Base-by-base conservation (phyloP, 2,888 invertebrate genomes). In the Julus scanicus region DNA sequence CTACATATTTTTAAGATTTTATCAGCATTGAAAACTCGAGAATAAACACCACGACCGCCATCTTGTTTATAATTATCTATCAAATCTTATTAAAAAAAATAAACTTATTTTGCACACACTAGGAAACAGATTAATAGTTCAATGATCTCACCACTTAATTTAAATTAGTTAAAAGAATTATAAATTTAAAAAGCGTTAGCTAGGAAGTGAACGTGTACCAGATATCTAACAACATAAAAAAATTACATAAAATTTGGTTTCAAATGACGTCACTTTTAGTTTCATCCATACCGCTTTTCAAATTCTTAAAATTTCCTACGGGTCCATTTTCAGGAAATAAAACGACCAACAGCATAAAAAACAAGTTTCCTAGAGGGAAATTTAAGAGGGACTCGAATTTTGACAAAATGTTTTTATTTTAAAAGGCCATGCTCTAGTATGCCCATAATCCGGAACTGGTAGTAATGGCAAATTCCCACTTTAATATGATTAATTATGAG, bases 111-210 rank as follows among this genome's bases (percentile, higher is more conserved):
- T n/a, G 63, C 17, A 63, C 63, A n/a, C n/a, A 63, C 17, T 17
- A 53, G 53, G n/a, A 63, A 63, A 63, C 63, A 71, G 20, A 71
- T 71, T 20, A 80, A 80, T 37, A 80, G 80, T 80, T 20, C 80
- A 80, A 9, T 37, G 80, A 80, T 11, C 37, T 20, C 37, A 37
- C 13, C 29, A 20, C 29, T 37, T 37, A 20, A 80, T 80, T 80
- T 37, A 8, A 1, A 80, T 80, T 80, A 80, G 37, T 80, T 71
- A 29, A 29, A 1, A 29, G 71, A 5, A 1, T 37, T 80, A 13
- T 37, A 80, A 37, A 37, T 80, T 71, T 80, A 13, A 37, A 37
- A 44, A 37, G 29, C 80, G 11, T 11, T 3, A 20, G 80, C 37
- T 37, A 80, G 29, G 80, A 80, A 80, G 8, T 80, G 37, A 80